Conservation (phyloP, 2,888 invertebrate species). For the Megalurothrips usitatus region DNA sequence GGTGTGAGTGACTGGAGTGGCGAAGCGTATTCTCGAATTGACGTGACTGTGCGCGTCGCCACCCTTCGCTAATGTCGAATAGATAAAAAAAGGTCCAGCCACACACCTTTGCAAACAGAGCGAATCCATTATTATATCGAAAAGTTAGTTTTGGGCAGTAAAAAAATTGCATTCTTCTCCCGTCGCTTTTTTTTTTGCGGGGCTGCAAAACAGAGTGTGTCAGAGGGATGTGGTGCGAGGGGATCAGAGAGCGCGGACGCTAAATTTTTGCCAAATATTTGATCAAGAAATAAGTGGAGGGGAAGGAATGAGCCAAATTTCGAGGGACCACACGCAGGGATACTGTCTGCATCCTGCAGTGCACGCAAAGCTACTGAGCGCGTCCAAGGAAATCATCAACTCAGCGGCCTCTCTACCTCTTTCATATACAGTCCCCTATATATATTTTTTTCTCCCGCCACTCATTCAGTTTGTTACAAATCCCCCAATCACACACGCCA, state of each 20-base stretch:
- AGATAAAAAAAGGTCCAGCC: background rate
- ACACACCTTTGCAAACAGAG: conserved; percentile 1
- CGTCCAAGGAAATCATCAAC: background rate
- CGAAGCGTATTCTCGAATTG: background rate
- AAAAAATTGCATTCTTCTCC: background rate
- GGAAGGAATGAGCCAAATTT: too few relatives aligned
- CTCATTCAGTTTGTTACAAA: conserved; percentile 18
- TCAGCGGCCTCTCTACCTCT: background rate
- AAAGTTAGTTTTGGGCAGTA: background rate
- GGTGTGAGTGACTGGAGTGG: background rate
- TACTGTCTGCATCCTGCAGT: too few relatives aligned
- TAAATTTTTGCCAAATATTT: too few relatives aligned
- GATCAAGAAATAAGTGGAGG: too few relatives aligned
- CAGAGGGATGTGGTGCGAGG: too few relatives aligned
- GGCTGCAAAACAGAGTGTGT: background rate
- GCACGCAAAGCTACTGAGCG: too few relatives aligned
- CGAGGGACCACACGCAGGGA: too few relatives aligned
- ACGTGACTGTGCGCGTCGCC: background rate
- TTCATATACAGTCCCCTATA: too few relatives aligned
- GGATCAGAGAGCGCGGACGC: too few relatives aligned
- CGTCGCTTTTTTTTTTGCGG: background rate
- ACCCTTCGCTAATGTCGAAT: background rate
- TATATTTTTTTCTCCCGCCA: background rate
- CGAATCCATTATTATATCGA: background rate
- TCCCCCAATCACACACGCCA: conserved; percentile 21